phyloP scores from a whole-genome alignment of 2,888 invertebrate species.

The Achlya flavicornis region DNA sequence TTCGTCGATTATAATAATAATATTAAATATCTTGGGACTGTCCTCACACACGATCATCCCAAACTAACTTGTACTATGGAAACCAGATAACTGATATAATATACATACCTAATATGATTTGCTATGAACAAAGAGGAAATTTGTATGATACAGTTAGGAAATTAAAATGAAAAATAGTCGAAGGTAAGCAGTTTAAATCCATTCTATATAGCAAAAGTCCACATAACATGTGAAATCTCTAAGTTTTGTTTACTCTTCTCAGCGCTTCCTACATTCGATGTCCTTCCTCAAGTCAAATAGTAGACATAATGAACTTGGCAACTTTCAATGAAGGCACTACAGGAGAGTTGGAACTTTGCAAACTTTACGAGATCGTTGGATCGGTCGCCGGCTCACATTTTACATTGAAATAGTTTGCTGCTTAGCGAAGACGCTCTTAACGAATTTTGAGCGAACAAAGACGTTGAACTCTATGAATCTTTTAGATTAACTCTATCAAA shows the following conservation, averaged over 20 bases:
- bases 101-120: too few relatives aligned
- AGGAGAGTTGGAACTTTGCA: slow-evolving; percentile 18
- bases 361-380: slow-evolving; percentile 32
- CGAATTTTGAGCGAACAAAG: slow-evolving; percentile 24
- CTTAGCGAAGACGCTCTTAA: slow-evolving; percentile 23
- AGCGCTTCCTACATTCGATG: slow-evolving; percentile 8
- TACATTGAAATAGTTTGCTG: slow-evolving; percentile 45
- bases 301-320: slow-evolving; percentile 42
- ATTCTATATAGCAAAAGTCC: neutral
- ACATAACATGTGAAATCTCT: neutral
- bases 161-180: too few relatives aligned
- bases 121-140: too few relatives aligned
- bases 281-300: slow-evolving; percentile 30
- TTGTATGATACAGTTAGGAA: too few relatives aligned
- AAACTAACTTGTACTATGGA: too few relatives aligned
- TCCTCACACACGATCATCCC: too few relatives aligned
- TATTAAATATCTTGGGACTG: too few relatives aligned
- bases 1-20: too few relatives aligned
- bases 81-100: too few relatives aligned
- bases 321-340: slow-evolving; percentile 33
- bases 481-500: neutral
- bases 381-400: slow-evolving; percentile 35
- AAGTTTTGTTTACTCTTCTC: slow-evolving; percentile 4
- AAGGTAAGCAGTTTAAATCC: neutral
- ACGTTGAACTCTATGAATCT: neutral